Evolutionary conservation across 2,113 vertebrate genomes (phyloP).

Genomic region (Vicugna pacos): DNA sequence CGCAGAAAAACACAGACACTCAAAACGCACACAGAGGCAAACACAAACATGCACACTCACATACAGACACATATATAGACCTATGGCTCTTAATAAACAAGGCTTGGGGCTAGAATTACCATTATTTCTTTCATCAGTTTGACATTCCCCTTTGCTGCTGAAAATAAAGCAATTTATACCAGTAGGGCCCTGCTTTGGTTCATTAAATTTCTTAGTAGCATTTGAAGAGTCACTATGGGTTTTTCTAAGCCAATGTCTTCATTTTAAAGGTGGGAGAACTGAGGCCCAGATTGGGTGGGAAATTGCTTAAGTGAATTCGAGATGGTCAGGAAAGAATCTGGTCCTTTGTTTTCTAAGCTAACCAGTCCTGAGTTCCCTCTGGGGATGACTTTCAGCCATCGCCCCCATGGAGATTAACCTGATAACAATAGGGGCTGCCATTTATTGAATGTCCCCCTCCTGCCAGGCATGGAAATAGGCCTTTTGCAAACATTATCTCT

Average conservation of each 20-base stretch:
- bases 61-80: fast-evolving
- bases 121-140: neutral
- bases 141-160: neutral
- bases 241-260: neutral
- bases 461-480: neutral
- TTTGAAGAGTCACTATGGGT: neutral
- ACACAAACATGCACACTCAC: no score
- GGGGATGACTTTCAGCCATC: neutral
- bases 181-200: neutral
- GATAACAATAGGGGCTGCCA: neutral
- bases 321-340: neutral
- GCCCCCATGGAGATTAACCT: neutral
- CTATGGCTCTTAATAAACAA: neutral
- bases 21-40: neutral
- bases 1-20: neutral
- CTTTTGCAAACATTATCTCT: neutral
- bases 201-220: neutral
- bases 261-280: neutral
- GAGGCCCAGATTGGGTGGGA: neutral
- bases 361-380: neutral
- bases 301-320: neutral
- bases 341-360: constrained; percentile 23
- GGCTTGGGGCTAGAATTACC: neutral
- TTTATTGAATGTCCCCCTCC: neutral
- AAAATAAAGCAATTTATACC: neutral